Conservation (phyloP, 2,888 invertebrate genomes). For the Drosophila melanosoma region DNA sequence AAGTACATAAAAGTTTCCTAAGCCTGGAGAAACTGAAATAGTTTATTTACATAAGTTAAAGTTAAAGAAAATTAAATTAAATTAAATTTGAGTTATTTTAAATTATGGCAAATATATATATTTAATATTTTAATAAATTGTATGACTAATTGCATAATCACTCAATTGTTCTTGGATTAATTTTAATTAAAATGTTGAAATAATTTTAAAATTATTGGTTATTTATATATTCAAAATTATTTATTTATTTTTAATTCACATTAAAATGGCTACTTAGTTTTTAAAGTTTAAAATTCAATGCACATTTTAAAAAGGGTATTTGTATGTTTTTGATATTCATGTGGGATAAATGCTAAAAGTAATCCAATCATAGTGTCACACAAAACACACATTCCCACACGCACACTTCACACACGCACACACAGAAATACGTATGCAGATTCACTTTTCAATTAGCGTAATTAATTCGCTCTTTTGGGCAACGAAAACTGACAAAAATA, state of each 20-base stretch:
- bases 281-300: background rate
- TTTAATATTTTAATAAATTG: background rate
- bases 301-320: background rate
- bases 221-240: background rate
- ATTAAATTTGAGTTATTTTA: no score
- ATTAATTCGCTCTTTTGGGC: conserved; percentile 51
- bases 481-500: conserved; percentile 37
- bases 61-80: background rate
- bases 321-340: background rate
- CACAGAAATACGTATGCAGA: background rate
- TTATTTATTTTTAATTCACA: background rate
- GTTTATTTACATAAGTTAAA: background rate
- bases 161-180: background rate
- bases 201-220: background rate
- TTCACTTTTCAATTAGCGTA: conserved; percentile 59
- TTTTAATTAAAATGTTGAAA: background rate
- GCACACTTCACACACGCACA: background rate
- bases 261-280: background rate
- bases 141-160: background rate
- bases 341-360: background rate
- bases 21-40: background rate
- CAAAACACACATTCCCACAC: background rate
- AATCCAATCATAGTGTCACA: background rate
- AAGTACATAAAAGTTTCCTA: background rate
- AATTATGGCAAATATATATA: background rate